phyloP scores from a whole-genome alignment of 2,888 invertebrate species.

The Ethmia dodecea region DNA sequence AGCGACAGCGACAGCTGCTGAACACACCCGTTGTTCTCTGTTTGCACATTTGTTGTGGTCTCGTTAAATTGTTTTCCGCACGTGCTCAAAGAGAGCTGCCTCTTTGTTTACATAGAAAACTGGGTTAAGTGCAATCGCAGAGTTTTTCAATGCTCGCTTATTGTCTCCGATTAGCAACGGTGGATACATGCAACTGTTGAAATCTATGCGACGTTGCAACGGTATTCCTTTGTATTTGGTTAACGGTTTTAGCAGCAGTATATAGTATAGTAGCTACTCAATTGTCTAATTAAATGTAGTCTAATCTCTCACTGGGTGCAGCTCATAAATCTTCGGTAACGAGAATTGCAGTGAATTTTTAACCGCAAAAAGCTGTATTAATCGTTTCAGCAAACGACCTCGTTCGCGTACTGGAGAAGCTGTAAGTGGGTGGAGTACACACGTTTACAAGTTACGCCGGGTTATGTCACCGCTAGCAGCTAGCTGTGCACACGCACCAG shows the following conservation, averaged over 20 bases:
- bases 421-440: conserved; percentile 3
- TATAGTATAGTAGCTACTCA: too few relatives aligned
- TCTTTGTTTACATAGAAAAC: conserved; percentile 20
- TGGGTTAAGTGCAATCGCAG: conserved; percentile 16
- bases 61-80: conserved; percentile 28
- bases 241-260: too few relatives aligned
- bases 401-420: conserved; percentile 24
- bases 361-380: too few relatives aligned
- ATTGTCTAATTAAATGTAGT: too few relatives aligned
- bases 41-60: conserved; percentile 28
- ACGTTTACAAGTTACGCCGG: conserved; percentile 33
- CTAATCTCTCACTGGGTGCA: too few relatives aligned
- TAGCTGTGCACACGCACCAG: conserved; percentile 40
- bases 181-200: too few relatives aligned
- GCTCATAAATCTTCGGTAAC: too few relatives aligned
- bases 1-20: conserved; percentile 20
- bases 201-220: too few relatives aligned
- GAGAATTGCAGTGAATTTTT: too few relatives aligned
- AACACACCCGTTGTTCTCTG: conserved; percentile 17
- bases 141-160: too few relatives aligned
- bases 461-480: conserved; percentile 51
- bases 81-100: conserved; percentile 19
- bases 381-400: conserved; percentile 6
- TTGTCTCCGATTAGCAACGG: too few relatives aligned
- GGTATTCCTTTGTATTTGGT: too few relatives aligned